Evolutionary conservation across 2,797 vertebrate genomes (phyloP), one percentile per base, ranked within the genome.

Genomic region (Centroberyx gerrardi): DNA sequence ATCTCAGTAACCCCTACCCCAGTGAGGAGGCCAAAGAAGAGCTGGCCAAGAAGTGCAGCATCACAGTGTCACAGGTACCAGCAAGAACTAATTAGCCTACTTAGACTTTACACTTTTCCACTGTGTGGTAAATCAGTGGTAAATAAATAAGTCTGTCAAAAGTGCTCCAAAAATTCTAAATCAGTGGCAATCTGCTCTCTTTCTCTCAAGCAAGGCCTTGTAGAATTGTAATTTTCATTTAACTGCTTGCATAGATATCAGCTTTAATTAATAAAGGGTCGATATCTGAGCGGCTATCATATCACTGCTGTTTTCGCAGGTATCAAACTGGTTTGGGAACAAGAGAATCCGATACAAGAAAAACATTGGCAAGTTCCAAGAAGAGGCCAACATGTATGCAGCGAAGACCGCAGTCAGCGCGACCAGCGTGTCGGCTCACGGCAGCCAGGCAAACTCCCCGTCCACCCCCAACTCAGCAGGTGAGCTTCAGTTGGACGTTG

Each of bases 391-490:
- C 95, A 97, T 97, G 95, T 97, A 97, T 90, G 97, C 97, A 84
- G 97, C 96, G 93, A 97, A 96, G 95, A 97, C 98, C 12, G 98
- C 98, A 76, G 98, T 98, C 90, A 99, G 88, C 68, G 98, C 98
- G 70, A 97, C 98, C 94, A 99, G 95, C 73, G 98, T 98, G 92
- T 99, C 98, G 70, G 97, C 97, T 87, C 98, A 99, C 70, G 98
- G 97, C 94, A 99, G 98, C 95, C 98, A 99, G 95, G 98, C 98
- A 86, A 99, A 99, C 96, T 99, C 98, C 69, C 98, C 98, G 76
- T 98, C 98, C 84, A 99, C 98, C 90, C 98, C 98, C 93, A 99
- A 99, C 92, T 99, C 98, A 90, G 98, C 98, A 95, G 98, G 98
- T 99, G 93, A 97, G 96, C 42, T 3, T 22, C 15, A 18, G 53